These are phyloP conservation scores for Heliconius cydno DNA, from an alignment of 2,888 invertebrate genomes.

Conservation along the genomic window DNA sequence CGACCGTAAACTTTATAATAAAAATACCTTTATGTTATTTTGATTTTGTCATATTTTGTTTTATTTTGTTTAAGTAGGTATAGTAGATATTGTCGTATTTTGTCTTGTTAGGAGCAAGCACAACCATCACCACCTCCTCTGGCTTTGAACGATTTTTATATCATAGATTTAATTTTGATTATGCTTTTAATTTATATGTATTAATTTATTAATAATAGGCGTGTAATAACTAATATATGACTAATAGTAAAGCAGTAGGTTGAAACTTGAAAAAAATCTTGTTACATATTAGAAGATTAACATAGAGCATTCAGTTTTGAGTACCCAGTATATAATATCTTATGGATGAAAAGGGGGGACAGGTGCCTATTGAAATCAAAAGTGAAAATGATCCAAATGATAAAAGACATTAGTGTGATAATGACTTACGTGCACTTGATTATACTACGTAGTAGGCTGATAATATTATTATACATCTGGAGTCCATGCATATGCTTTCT, in stretches of 20 bases:
- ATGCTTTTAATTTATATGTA: too few relatives aligned
- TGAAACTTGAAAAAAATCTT: too few relatives aligned
- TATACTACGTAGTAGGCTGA: background rate
- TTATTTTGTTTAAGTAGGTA: too few relatives aligned
- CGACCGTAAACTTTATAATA: slow-evolving; percentile 25
- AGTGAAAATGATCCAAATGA: slow-evolving; percentile 16
- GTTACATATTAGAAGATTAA: too few relatives aligned
- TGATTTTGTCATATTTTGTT: slow-evolving; percentile 13
- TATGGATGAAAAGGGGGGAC: background rate
- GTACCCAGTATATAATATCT: background rate
- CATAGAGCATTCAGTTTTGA: too few relatives aligned
- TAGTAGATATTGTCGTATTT: background rate
- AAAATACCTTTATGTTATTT: slow-evolving; percentile 24
- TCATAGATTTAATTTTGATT: too few relatives aligned
- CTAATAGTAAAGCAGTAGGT: too few relatives aligned
- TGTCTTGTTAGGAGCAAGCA: background rate
- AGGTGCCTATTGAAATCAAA: slow-evolving; percentile 2
- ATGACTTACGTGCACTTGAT: slow-evolving; percentile 25
- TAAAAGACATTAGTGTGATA: slow-evolving; percentile 1
- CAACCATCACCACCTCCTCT: too few relatives aligned
- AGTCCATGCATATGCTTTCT: too few relatives aligned
- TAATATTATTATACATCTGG: background rate
- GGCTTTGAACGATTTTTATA: too few relatives aligned
- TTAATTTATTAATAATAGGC: too few relatives aligned
- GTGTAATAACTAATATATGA: too few relatives aligned